Evolutionary conservation across 2,888 invertebrate genomes (phyloP).

Genomic region (Ecliptopera silaceata): DNA sequence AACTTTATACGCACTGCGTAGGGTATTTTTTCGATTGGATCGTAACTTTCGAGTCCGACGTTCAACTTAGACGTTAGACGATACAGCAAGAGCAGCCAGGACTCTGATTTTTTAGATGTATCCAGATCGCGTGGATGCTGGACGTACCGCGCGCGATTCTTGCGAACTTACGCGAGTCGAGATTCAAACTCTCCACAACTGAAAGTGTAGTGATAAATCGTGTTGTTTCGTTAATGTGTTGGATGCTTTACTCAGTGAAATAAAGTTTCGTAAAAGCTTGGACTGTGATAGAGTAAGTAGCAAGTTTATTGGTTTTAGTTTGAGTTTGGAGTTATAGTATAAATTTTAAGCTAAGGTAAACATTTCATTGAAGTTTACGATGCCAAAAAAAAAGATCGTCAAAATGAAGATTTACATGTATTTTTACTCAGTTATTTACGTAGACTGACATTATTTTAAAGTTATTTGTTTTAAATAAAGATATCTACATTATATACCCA

Average conservation of each 20-base stretch:
- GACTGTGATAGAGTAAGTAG: slow-evolving; percentile 44
- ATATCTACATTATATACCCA: too few relatives aligned
- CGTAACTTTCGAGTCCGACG: slow-evolving; percentile 30
- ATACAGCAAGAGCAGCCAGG: slow-evolving; percentile 75
- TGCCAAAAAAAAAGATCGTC: slow-evolving; percentile 16
- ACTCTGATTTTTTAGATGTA: slow-evolving; percentile 78
- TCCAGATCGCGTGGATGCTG: slow-evolving; percentile 62
- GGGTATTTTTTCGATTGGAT: slow-evolving; percentile 9
- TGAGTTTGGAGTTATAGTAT: slow-evolving; percentile 21
- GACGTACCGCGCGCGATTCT: slow-evolving; percentile 55
- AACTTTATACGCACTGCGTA: slow-evolving; percentile 13
- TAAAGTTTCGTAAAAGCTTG: slow-evolving; percentile 41
- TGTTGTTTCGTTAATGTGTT: slow-evolving; percentile 49
- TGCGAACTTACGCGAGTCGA: slow-evolving; percentile 31
- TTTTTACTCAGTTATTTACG: too few relatives aligned
- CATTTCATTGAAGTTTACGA: slow-evolving; percentile 20
- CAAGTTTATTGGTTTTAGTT: slow-evolving; percentile 38
- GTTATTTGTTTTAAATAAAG: too few relatives aligned
- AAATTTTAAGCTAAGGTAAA: slow-evolving; percentile 5
- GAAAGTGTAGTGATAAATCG: slow-evolving; percentile 43
- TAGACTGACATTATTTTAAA: too few relatives aligned
- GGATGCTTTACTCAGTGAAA: slow-evolving; percentile 44
- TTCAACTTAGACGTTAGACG: slow-evolving; percentile 54
- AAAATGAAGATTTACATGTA: slow-evolving; percentile 13
- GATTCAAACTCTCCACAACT: slow-evolving; percentile 19